Conservation (phyloP, 1,140 invertebrate species). For the Leucophenga varia region DNA sequence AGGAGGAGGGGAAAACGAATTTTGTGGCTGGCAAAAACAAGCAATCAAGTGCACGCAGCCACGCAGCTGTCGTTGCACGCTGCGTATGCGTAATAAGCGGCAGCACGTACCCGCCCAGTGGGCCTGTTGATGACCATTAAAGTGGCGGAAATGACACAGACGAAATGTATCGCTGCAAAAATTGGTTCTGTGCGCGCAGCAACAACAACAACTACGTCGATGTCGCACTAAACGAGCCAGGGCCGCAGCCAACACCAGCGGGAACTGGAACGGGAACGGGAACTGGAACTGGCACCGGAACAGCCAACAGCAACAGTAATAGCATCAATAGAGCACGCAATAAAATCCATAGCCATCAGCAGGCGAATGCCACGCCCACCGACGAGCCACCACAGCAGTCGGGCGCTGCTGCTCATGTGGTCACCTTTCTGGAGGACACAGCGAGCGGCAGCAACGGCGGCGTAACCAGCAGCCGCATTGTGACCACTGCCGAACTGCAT, state of each 20-base stretch:
- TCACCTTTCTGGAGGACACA: slow-evolving; percentile 49
- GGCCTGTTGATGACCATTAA: no score
- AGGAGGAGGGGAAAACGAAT: no score
- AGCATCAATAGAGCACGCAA: background rate
- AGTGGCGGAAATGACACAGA: no score
- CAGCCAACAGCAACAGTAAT: no score
- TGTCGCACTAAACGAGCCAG: slow-evolving; percentile 37
- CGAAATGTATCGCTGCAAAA: slow-evolving; percentile 58
- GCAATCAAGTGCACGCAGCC: no score
- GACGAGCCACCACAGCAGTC: background rate
- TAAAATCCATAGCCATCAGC: background rate
- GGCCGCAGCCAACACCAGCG: background rate
- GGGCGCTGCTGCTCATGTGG: slow-evolving; percentile 32
- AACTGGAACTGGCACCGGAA: slow-evolving; percentile 4
- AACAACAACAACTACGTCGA: slow-evolving; percentile 55
- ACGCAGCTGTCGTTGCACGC: no score
- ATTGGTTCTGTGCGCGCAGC: slow-evolving; percentile 61
- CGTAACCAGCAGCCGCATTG: slow-evolving; percentile 47
- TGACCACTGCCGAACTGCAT: slow-evolving; percentile 46
- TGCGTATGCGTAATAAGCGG: no score
- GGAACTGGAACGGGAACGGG: background rate
- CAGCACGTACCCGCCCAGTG: no score
- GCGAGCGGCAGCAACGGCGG: slow-evolving; percentile 41
- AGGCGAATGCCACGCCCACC: background rate
- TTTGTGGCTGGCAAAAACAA: no score